Evolutionary conservation across 2,113 vertebrate genomes (phyloP), one percentile per base, ranked within the genome.

Genomic region (Archilochus colubris): DNA sequence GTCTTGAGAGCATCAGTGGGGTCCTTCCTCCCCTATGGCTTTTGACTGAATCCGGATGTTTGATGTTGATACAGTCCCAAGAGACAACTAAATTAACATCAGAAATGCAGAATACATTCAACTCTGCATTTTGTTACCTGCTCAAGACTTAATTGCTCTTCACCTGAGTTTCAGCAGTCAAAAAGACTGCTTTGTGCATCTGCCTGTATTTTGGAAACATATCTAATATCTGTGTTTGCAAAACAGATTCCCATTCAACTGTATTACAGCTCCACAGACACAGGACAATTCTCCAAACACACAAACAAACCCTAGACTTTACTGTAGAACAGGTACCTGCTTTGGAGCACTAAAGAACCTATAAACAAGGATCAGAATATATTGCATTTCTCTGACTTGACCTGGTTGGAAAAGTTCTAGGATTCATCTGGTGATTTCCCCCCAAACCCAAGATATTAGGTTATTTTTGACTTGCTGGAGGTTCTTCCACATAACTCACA

Each of bases 221-320:
- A 57, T 21, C n/a, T 91, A 69, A 43, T 66, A 61, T 20, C 59
- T 74, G 1, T 94, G 94, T 97, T 96, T 80, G 88, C 95, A 88
- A 94, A 96, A 94, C 46, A 97, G 51, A 31, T 80, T 62, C 70
- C 67, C 74, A 89, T 97, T 93, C 95, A 89, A 84, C 66, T 40
- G 84, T 59, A 72, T 81, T 81, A 92, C 61, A 68, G 91, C 57
- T 86, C 86, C 69, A 92, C 70, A 80, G 46, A 94, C 48, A 46
- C 43, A 63, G 72, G 72, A 77, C 72, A 76, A 43, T 27, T 59
- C 63, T 76, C 62, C 61, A 78, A 88, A 93, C 27, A 94, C n/a
- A 82, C 89, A 97, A 95, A 95, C 94, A 95, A 95, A 92, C 14
- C 48, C 88, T 36, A 96, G 94, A 95, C 96, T 97, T 97, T 95